A percentile compares a stretch with the other conserved stretches of the same genome.
These are phyloP conservation scores for Caenorhabditis imperialis DNA, from an alignment of 2,888 invertebrate species.

Conservation along the genomic window DNA sequence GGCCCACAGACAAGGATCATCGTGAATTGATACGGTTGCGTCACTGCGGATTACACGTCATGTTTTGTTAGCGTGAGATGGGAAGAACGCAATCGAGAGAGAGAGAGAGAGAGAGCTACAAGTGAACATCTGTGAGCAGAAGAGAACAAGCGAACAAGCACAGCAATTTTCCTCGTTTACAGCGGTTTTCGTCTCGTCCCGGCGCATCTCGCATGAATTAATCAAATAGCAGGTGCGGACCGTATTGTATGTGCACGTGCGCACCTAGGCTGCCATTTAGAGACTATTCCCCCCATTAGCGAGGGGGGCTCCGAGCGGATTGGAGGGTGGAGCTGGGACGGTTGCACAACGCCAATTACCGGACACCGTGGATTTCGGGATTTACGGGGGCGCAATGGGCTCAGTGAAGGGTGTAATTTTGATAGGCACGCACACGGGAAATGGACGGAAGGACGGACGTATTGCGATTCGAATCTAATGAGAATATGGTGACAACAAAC, in stretches of 20 bases:
- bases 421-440: too few relatives aligned
- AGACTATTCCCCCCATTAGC: neutral
- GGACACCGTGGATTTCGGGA: constrained; percentile 37
- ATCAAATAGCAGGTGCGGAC: constrained; percentile 48
- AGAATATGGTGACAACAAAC: too few relatives aligned
- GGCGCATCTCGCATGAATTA: constrained; percentile 40
- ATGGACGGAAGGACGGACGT: too few relatives aligned
- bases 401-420: constrained; percentile 42
- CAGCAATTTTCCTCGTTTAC: too few relatives aligned
- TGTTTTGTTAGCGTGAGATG: constrained; percentile 14
- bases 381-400: constrained; percentile 31
- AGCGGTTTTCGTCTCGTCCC: too few relatives aligned
- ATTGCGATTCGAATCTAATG: too few relatives aligned
- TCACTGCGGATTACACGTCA: constrained; percentile 21
- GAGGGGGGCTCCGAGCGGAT: neutral
- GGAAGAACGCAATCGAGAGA: too few relatives aligned
- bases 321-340: neutral
- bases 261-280: constrained; percentile 5
- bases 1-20: constrained; percentile 11
- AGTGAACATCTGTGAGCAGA: too few relatives aligned
- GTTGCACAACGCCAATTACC: constrained; percentile 47
- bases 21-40: constrained; percentile 29
- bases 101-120: too few relatives aligned
- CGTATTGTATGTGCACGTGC: constrained; percentile 40
- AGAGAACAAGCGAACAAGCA: too few relatives aligned